Evolutionary conservation across 2,113 vertebrate species (phyloP), one percentile per base, ranked within the genome.

Genomic region (Sphyrna mokarran): DNA sequence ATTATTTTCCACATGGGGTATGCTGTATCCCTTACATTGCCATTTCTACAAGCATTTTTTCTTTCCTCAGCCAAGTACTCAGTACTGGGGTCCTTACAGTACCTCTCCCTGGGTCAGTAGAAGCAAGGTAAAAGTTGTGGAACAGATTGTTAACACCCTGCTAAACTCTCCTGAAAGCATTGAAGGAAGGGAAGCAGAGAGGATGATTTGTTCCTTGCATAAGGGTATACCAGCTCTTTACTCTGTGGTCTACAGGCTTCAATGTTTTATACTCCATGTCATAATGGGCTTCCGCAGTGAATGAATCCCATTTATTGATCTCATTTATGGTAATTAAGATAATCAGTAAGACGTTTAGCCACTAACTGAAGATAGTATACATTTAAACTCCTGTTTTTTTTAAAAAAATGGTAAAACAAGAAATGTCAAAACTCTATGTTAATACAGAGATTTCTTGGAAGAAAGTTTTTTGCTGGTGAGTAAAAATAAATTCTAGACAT

Each of bases 281-380:
- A 54, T 54, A 54, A 54, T 54, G 54, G 16, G 87, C n/a, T 66
- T 66, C 89, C 33, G 20, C 58, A 9, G 13, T 66, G 89, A 63
- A 37, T 66, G 89, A 16, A 91, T 91, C 89, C 48, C 89, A 91
- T 66, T 93, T 93, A 93, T 93, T 40, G 89, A 93, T 93, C 33
- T 8, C 16, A 22, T 93, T 93, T 63, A 66, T 93, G 63, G n/a
- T 68, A 66, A 66, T n/a, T 93, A 20, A 40, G 18, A 3, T 93
- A 33, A 93, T 93, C 22, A 93, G 68, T 93, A 37, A 93, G 18
- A 66, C 61, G 20, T 93, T 93, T 93, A 40, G 33, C 18, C 16
- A 66, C 89, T 29, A 66, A 33, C 89, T 66, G 33, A 93, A 66
- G 33, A 68, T 40, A 16, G 61, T 91, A 14, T 91, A 63, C 54